These are phyloP conservation scores for Rhopalosiphum nymphaeae DNA, from an alignment of 2,888 invertebrate species.

Conservation along the genomic window DNA sequence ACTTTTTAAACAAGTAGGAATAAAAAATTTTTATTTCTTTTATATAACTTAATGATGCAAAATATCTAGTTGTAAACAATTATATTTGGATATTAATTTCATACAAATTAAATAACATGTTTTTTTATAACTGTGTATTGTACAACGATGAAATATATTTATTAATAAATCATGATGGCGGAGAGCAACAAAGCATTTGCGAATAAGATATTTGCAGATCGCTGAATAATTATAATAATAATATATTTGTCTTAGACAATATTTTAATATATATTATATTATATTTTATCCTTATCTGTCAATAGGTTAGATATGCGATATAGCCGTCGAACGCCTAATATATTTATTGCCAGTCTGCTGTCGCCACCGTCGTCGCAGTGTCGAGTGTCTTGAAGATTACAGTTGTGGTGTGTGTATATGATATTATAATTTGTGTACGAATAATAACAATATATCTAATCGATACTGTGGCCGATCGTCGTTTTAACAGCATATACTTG, in stretches of 20 bases:
- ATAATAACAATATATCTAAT: neutral
- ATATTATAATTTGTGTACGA: neutral
- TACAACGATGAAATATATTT: neutral
- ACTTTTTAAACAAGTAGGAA: neutral
- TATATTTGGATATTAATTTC: neutral
- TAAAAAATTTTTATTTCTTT: neutral
- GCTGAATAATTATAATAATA: neutral
- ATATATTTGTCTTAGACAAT: neutral
- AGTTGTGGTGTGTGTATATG: too few species aligned
- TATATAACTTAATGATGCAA: neutral
- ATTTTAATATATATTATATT: neutral
- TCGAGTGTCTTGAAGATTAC: conserved; percentile 47
- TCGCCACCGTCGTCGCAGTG: neutral
- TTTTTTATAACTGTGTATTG: neutral
- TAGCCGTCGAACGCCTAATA: neutral
- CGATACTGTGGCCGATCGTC: neutral
- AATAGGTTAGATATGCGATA: neutral
- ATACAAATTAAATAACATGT: neutral
- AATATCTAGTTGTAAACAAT: neutral
- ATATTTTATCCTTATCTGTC: conserved; percentile 11
- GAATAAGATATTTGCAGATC: neutral
- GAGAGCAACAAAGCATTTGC: neutral
- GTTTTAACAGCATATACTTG: neutral
- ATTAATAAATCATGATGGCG: neutral
- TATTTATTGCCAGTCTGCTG: conserved; percentile 22